These are phyloP conservation scores for Peromyscus aztecus DNA, from an alignment of 2,797 vertebrate genomes.

Conservation along the genomic window DNA sequence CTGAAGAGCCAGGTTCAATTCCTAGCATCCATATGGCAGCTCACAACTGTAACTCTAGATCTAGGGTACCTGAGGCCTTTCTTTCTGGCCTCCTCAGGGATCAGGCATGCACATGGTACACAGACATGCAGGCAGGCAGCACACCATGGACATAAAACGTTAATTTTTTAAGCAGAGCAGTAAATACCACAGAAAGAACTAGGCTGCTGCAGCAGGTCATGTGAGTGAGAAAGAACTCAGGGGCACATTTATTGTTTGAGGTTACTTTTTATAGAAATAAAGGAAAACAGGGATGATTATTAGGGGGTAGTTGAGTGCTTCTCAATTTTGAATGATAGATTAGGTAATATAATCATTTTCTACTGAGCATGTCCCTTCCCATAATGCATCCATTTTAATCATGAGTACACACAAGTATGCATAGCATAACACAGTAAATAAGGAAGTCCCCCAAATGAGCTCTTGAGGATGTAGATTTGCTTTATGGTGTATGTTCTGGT, in stretches of 20 bases:
- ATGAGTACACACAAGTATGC: background rate
- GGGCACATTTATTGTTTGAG: background rate
- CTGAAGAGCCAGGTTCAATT: no score
- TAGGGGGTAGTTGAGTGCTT: background rate
- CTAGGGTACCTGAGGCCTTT: background rate
- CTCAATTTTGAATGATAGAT: background rate
- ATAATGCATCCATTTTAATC: background rate
- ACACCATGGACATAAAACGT: background rate
- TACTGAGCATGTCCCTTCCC: background rate
- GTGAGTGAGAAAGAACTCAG: background rate
- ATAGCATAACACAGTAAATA: background rate
- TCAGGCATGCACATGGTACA: background rate
- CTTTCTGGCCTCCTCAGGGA: background rate
- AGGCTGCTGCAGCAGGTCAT: background rate
- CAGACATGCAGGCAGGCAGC: background rate
- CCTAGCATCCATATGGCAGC: no score
- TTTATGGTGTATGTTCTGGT: background rate
- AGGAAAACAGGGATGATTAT: background rate
- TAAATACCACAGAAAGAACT: background rate
- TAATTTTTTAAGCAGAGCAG: background rate
- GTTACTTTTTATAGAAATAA: background rate
- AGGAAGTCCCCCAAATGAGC: background rate
- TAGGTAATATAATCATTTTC: background rate
- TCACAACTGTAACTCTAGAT: background rate
- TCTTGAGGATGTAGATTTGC: background rate